These are phyloP conservation scores for Cantharis flavilabris DNA, from an alignment of 2,888 invertebrate species.

Conservation along the genomic window DNA sequence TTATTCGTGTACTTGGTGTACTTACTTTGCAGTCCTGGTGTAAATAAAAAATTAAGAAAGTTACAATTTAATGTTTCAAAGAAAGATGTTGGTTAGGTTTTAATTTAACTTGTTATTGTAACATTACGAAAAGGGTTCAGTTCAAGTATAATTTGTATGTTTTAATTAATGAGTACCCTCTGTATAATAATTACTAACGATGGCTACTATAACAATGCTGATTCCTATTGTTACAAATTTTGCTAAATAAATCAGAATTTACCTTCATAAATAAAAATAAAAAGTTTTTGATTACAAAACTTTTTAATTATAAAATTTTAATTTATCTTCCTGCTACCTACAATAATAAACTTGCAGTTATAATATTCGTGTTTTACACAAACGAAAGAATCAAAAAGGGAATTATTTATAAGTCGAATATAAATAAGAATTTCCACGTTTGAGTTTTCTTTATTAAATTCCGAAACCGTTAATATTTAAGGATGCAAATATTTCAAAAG, in stretches of 20 bases:
- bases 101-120: background rate
- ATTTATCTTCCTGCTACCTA: background rate
- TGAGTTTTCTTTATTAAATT: background rate
- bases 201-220: background rate
- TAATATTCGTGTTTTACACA: background rate
- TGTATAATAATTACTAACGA: background rate
- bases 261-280: background rate
- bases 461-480: background rate
- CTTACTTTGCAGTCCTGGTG: background rate
- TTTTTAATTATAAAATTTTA: background rate
- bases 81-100: too few species aligned
- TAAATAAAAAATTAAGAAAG: background rate
- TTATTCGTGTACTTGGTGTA: background rate
- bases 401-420: conserved; percentile 1
- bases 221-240: background rate
- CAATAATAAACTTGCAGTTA: background rate
- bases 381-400: background rate
- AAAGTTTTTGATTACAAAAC: background rate
- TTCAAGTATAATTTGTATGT: background rate
- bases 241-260: background rate
- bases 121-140: background rate
- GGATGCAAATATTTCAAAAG: background rate
- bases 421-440: background rate
- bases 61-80: background rate
- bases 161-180: background rate